These are phyloP conservation scores for Eupsilia transversa DNA, from an alignment of 2,888 invertebrate species.

Conservation along the genomic window DNA sequence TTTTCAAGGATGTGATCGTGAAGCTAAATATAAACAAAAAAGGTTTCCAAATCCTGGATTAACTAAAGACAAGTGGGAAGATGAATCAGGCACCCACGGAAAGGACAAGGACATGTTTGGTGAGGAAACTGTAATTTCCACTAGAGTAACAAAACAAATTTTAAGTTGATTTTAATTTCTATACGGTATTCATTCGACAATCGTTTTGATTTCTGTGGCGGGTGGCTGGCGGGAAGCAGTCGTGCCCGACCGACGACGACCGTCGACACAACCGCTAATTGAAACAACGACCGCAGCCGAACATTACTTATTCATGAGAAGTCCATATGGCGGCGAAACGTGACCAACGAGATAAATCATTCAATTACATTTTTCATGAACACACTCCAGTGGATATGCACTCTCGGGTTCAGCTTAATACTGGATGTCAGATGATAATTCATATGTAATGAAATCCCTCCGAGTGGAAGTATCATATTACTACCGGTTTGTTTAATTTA, in stretches of 20 bases:
- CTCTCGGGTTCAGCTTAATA: conserved; percentile 64
- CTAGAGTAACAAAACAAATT: not conserved
- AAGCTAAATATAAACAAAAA: not conserved
- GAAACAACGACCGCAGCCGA: conserved; percentile 89
- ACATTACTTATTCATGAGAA: conserved; percentile 90
- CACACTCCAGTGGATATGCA: conserved; percentile 70
- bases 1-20: not conserved
- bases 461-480: conserved; percentile 58
- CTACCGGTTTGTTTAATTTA: conserved; percentile 67
- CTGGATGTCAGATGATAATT: conserved; percentile 66
- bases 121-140: not conserved
- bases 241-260: conserved; percentile 84
- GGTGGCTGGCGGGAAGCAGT: conserved; percentile 76
- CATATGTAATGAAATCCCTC: conserved; percentile 65
- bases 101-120: not conserved
- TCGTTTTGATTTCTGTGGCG: conserved; percentile 67
- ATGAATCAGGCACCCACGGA: not conserved
- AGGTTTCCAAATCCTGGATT: not conserved
- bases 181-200: conserved; percentile 40
- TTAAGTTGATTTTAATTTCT: not conserved
- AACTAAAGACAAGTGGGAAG: not conserved
- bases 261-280: conserved; percentile 89
- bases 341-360: conserved; percentile 89
- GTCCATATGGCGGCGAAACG: conserved; percentile 89
- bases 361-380: conserved; percentile 89